phyloP scores from a whole-genome alignment of 2,888 invertebrate genomes.

The Heteromurus nitidus region DNA sequence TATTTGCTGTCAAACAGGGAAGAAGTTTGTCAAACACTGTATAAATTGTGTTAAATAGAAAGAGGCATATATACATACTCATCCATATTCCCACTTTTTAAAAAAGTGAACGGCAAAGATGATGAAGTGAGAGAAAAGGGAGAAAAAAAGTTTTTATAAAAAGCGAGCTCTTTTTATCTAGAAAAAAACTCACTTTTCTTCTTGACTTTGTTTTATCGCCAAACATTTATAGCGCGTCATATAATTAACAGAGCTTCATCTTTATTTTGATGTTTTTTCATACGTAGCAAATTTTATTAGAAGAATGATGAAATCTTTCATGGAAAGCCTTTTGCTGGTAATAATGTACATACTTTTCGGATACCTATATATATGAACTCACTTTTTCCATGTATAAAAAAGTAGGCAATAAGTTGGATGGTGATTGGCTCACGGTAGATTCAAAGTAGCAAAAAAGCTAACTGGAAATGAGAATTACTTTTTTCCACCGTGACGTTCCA shows the following conservation, averaged over 20 bases:
- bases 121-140: neutral
- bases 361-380: neutral
- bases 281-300: constrained; percentile 10
- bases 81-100: neutral
- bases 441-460: constrained; percentile 50
- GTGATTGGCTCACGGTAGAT: constrained; percentile 10
- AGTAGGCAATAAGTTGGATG: constrained; percentile 24
- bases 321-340: constrained; percentile 10
- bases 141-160: constrained; percentile 47
- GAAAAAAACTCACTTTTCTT: constrained; percentile 59
- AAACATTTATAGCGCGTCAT: constrained; percentile 57
- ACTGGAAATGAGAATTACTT: constrained; percentile 53
- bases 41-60: constrained; percentile 12
- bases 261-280: constrained; percentile 46
- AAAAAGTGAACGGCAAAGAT: neutral
- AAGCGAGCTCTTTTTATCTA: constrained; percentile 42
- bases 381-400: constrained; percentile 4
- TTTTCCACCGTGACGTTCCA: constrained; percentile 54
- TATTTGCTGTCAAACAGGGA: constrained; percentile 42
- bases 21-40: neutral
- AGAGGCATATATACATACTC: neutral
- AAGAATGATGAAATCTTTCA: constrained; percentile 31
- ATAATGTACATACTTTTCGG: neutral
- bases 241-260: constrained; percentile 62
- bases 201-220: constrained; percentile 58